Evolutionary conservation across 2,113 vertebrate genomes (phyloP), one percentile per base, ranked within the genome.

Genomic region (Pterophyllum scalare): DNA sequence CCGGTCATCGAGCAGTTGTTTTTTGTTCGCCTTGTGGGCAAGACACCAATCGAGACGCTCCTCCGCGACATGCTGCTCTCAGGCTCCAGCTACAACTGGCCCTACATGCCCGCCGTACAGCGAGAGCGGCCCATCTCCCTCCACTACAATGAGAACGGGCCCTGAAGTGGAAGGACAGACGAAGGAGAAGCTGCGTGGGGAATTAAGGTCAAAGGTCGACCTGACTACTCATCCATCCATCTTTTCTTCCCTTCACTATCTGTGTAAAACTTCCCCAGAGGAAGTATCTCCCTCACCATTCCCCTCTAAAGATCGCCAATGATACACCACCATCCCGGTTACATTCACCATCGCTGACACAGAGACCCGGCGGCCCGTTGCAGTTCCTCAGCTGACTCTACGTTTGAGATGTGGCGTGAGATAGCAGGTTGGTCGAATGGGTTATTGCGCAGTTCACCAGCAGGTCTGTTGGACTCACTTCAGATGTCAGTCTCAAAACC

Each of bases 1-100:
- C 96, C 97, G 0, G 97, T 97, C 89, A 97, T 97, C 46, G 97
- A 97, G 91, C 97, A 97, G 92, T 96, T 97, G 78, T 97, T 97
- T 89, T 97, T 97, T 22, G 96, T 97, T 60, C 96, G 96, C 6
- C 92, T 97, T 79, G 97, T 97, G 0, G 97, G 97, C 49, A 97
- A 97, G 93, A 97, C 97, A 0, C 97, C 97, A 84, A 97, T 97
- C 75, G 97, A 97, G 94, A 97, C 97, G 17, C 94, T 97, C 59
- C 96, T 97, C 3, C 95, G 97, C 0, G 97, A 97, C 94, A 97
- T 97, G 97, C 95, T 97, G 60, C 95, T 97, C 1, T 97, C 97
- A 0, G 97, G 97, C 3, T 96, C 96, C 90, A 95, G 96, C 94
- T 96, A 97, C 94, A 96, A 95, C 94, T 97, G 97, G 97, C 97